Evolutionary conservation across 2,888 invertebrate species (phyloP), one percentile per base, ranked within the genome.

Genomic region (Ernsta delagoae): DNA sequence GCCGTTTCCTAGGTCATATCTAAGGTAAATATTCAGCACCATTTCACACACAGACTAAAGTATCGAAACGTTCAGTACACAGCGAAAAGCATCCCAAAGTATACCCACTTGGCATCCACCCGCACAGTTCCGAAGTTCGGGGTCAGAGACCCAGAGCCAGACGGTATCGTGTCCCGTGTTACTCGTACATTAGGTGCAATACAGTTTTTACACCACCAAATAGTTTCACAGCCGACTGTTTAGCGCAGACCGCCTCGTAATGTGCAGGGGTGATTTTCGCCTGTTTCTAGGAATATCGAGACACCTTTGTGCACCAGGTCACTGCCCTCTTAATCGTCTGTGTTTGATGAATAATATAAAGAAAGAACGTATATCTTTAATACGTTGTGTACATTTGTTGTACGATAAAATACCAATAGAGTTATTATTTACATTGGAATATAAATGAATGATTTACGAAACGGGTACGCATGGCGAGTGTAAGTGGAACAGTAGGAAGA

Each of bases 101-200:
- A 54, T 54, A 36, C 2, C 34, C 34, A 36, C 36, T 1, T 3
- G 11, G 36, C 16, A 43, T 34, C 24, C 24, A 57, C 65, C 31
- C 45, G 12, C 16, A 41, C n/a, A 34, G 65, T 53, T 56, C 31
- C 53, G 54, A 43, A 61, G 67, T 61, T 67, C 61, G 67, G 56
- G 67, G 67, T 67, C 67, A 61, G 45, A 31, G 60, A 60, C 60
- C 67, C 59, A 65, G 65, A 65, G 45, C 11, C 66, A 66, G 59
- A 41, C 65, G 59, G 53, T n/a, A 36, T 31, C 31, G 8, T 24
- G 50, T 61, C 59, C 60, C 41, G 36, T 12, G 56, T 41, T 16
- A 48, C 53, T 53, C 65, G 59, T 60, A 66, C 66, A 60, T 66
- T 66, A 66, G 24, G 24, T 24, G 24, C 66, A 54, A 60, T 66